phyloP scores from a whole-genome alignment of 2,113 vertebrate genomes.

The Brachionichthys hirsutus region DNA sequence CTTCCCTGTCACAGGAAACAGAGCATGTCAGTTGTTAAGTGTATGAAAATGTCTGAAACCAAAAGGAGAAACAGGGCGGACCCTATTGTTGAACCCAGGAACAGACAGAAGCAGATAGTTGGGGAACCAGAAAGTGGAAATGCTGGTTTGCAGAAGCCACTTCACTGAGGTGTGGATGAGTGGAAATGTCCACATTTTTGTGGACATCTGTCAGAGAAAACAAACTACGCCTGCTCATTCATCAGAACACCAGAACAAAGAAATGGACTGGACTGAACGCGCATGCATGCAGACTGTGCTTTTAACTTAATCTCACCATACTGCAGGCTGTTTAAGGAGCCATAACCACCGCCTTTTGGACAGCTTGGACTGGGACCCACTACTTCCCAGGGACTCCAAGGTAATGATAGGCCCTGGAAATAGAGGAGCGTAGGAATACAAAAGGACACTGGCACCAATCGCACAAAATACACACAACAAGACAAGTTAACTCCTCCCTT shows the following conservation, averaged over 20 bases:
- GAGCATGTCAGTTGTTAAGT: slow-evolving; percentile 21
- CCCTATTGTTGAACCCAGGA: background rate
- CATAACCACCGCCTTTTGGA: slow-evolving; percentile 86
- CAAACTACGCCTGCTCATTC: too few species aligned
- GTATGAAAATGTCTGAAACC: slow-evolving; percentile 24
- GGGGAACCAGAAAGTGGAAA: background rate
- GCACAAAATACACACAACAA: slow-evolving; percentile 21
- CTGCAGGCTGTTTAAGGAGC: slow-evolving; percentile 86
- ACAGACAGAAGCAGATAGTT: background rate
- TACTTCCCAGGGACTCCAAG: slow-evolving; percentile 78
- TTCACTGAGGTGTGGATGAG: too few species aligned
- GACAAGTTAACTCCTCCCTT: slow-evolving; percentile 22
- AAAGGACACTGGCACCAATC: slow-evolving; percentile 17
- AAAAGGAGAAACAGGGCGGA: background rate
- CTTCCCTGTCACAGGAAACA: slow-evolving; percentile 17
- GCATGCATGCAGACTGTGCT: slow-evolving; percentile 1
- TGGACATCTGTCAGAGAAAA: too few species aligned
- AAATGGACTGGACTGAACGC: background rate
- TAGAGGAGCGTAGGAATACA: slow-evolving; percentile 15
- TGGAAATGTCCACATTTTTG: too few species aligned
- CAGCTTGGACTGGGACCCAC: slow-evolving; percentile 77
- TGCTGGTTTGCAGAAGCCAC: too few species aligned
- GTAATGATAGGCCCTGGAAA: slow-evolving; percentile 83
- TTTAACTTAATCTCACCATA: slow-evolving; percentile 83
- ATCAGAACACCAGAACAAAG: too few species aligned